Percentiles rank a stretch among this genome's conserved stretches.
Evolutionary conservation across 2,113 vertebrate genomes (phyloP).

Genomic region (Calonectris borealis): DNA sequence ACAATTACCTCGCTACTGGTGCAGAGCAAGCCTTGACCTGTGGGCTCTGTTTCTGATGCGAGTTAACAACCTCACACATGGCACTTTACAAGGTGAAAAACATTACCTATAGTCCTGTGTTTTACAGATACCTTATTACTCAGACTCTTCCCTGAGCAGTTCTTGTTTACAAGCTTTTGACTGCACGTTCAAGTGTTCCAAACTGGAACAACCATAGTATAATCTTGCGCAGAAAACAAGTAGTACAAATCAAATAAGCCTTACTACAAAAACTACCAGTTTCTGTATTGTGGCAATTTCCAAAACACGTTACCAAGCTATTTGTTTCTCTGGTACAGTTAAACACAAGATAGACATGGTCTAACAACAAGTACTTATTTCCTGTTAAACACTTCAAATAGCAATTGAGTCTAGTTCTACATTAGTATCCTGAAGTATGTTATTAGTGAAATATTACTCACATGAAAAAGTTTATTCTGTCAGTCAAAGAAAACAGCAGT

Average conservation of each 20-base stretch:
- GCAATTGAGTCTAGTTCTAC: neutral
- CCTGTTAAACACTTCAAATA: neutral
- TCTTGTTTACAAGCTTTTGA: neutral
- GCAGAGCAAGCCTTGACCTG: neutral
- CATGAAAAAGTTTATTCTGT: neutral
- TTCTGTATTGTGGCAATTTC: neutral
- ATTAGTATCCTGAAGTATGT: neutral
- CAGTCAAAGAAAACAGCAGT: neutral
- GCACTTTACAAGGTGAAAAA: neutral
- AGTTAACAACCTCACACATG: neutral
- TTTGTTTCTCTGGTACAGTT: neutral
- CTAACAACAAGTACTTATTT: neutral
- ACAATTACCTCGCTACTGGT: neutral
- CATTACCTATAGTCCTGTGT: neutral
- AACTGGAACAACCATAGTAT: neutral
- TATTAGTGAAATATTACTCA: neutral
- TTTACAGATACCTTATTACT: neutral
- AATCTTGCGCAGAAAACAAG: neutral
- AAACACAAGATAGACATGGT: neutral
- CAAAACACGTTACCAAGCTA: neutral
- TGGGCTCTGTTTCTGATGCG: neutral
- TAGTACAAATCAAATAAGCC: neutral
- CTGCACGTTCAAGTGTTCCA: neutral
- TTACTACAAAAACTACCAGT: neutral
- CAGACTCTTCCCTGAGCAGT: neutral